Conservation (phyloP, 2,113 vertebrate species). For the Corynorhinus townsendii region DNA sequence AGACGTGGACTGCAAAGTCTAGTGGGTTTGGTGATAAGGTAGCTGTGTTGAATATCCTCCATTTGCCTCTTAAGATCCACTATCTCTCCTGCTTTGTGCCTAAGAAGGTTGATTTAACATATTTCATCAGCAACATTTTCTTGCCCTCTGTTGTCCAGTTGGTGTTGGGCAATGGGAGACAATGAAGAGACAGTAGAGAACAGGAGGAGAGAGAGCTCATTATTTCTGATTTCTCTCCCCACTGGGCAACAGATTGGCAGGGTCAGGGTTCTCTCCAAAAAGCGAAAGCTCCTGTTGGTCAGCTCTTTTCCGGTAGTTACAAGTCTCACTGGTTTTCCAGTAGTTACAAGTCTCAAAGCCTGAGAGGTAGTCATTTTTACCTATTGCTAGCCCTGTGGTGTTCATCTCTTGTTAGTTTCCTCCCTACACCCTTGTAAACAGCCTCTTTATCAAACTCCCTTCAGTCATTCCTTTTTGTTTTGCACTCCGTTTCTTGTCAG, state of each 20-base stretch:
- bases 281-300: not conserved
- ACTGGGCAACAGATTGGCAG: too few species aligned
- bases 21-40: not conserved
- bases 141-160: not conserved
- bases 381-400: not conserved
- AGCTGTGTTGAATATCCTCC: not conserved
- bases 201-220: not conserved
- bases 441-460: not conserved
- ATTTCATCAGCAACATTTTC: not conserved
- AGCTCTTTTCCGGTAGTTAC: not conserved
- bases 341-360: not conserved
- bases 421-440: not conserved
- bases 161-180: not conserved
- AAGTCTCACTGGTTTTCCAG: not conserved
- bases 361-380: not conserved
- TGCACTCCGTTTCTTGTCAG: not conserved
- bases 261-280: not conserved
- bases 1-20: not conserved
- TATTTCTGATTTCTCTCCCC: not conserved
- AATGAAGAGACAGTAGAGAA: not conserved
- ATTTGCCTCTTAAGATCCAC: not conserved
- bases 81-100: not conserved
- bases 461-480: not conserved
- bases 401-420: not conserved
- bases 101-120: not conserved